Evolutionary conservation across 2,888 invertebrate species (phyloP).

Genomic region (Sphaerophoria rueppellii): DNA sequence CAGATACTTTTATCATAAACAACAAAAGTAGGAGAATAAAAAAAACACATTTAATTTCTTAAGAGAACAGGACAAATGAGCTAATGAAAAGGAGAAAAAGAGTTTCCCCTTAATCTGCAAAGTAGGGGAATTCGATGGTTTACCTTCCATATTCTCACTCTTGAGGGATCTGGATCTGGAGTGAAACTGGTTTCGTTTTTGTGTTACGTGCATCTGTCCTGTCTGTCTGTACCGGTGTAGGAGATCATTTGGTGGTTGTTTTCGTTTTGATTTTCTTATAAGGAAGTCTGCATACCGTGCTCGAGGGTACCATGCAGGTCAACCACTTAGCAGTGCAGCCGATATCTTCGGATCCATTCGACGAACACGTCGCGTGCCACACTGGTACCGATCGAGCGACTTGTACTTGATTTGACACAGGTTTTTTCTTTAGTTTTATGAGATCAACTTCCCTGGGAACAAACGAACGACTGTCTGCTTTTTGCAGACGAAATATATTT

Average conservation of each 20-base stretch:
- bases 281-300: constrained; percentile 68
- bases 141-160: constrained; percentile 41
- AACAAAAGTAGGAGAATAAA: constrained; percentile 24
- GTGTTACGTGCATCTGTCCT: constrained; percentile 55
- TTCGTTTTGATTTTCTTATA: constrained; percentile 56
- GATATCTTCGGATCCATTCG: constrained; percentile 66
- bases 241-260: constrained; percentile 26
- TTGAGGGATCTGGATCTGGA: constrained; percentile 39
- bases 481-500: constrained; percentile 49
- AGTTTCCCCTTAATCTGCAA: constrained; percentile 34
- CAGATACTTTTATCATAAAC: constrained; percentile 43
- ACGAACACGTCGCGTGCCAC: constrained; percentile 69
- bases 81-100: constrained; percentile 31
- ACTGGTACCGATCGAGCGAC: background rate
- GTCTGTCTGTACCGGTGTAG: constrained; percentile 40
- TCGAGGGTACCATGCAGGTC: constrained; percentile 66
- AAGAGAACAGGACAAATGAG: constrained; percentile 42
- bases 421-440: constrained; percentile 35
- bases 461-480: constrained; percentile 16
- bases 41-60: background rate
- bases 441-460: constrained; percentile 46
- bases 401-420: constrained; percentile 23
- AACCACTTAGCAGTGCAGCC: constrained; percentile 69
- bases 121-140: constrained; percentile 29
- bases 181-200: constrained; percentile 55